These are phyloP conservation scores for Neuroterus valhalla DNA, from an alignment of 1,140 invertebrate genomes.

Conservation along the genomic window DNA sequence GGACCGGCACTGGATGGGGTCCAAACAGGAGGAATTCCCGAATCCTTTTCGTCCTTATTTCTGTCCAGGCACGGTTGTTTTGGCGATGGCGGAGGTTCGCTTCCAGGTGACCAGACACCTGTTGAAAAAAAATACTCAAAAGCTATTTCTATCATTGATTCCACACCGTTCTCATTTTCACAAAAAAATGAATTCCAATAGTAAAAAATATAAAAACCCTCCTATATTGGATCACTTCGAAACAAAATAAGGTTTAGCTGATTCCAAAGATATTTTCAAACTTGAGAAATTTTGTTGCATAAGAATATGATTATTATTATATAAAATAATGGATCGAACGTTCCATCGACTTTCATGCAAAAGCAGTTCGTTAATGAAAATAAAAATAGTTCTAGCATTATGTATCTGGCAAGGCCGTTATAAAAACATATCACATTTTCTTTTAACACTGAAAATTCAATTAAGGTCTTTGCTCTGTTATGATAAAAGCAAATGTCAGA, in stretches of 20 bases:
- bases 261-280: no score
- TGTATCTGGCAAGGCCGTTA: not conserved
- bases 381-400: not conserved
- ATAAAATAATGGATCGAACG: no score
- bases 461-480: constrained; percentile 58
- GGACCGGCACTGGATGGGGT: constrained; percentile 81
- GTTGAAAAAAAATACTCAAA: constrained; percentile 34
- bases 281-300: no score
- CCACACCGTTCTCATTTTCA: no score
- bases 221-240: no score
- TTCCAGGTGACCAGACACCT: constrained; percentile 76
- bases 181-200: no score
- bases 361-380: no score
- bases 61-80: constrained; percentile 74
- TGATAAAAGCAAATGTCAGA: constrained; percentile 47
- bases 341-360: no score
- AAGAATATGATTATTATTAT: no score
- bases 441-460: constrained; percentile 29
- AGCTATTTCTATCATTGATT: not conserved
- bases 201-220: no score
- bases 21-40: constrained; percentile 82
- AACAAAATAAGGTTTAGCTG: no score
- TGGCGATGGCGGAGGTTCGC: constrained; percentile 66
- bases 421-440: not conserved
- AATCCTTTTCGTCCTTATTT: constrained; percentile 67